Evolutionary conservation across 2,888 invertebrate genomes (phyloP), one percentile per base, ranked within the genome.

Genomic region (Choreutis nemorana): DNA sequence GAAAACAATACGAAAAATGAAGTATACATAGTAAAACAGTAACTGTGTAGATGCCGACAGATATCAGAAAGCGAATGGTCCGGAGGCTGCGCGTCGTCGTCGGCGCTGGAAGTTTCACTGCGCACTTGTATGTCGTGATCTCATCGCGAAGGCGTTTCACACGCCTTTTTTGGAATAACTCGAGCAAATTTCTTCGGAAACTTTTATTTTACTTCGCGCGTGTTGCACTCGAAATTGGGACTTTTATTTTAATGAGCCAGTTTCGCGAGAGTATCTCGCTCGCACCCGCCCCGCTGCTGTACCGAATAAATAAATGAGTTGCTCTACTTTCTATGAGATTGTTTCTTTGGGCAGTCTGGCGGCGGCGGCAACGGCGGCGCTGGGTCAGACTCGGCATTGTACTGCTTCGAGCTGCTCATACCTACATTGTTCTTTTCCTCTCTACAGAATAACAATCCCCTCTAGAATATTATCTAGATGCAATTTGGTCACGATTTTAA

Each of bases 251-350:
- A 78, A 78, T 77, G 75, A 75, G 72, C 67, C 62, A 57, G 72
- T 72, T 72, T 65, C 54, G 62, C 58, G 47, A 52, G 53, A 46
- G 41, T 44, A 46, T 67, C 72, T 68, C 73, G 52, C 70, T 71
- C 72, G 55, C 68, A 66, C 30, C 23, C 28, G 28, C 28, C 70
- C 54, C 62, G 55, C 50, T 44, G 57, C 52, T 72, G 72, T 64
- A 68, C 65, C 70, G 73, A 75, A 73, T 77, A 77, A 75, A 72
- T 77, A 75, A 78, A 77, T 71, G 64, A 75, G 52, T 73, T 71
- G 77, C 62, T 75, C 78, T 66, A 78, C 78, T 78, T 78, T 78
- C 78, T 77, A 75, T 75, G 70, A 72, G 71, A 75, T 73, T 58
- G 66, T 72, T 73, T 73, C 66, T 73, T 72, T 70, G 61, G 63